Evolutionary conservation across 2,797 vertebrate genomes (phyloP).

Genomic region (Alectoris magna): DNA sequence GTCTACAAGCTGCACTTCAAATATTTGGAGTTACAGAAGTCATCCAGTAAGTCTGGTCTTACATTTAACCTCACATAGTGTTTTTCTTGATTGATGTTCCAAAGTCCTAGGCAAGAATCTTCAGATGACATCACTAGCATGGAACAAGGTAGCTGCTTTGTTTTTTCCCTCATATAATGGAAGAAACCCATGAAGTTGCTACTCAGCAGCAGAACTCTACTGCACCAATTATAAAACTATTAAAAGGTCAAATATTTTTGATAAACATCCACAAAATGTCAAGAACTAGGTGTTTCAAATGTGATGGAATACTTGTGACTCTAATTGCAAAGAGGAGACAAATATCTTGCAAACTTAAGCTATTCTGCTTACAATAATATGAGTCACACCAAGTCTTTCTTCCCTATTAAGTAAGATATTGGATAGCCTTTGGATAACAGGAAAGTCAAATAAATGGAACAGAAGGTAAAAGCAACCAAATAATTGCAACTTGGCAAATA

Average conservation of each 20-base stretch:
- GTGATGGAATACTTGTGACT: background rate
- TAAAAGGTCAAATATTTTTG: slow-evolving; percentile 36
- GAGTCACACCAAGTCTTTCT: slow-evolving; percentile 20
- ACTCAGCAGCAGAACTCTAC: background rate
- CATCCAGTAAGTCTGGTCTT: background rate
- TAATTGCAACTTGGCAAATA: slow-evolving; percentile 53
- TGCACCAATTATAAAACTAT: background rate
- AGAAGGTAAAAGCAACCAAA: slow-evolving; percentile 71
- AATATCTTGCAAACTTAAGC: slow-evolving; percentile 17
- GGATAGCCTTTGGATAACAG: slow-evolving; percentile 40
- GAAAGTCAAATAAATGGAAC: slow-evolving; percentile 67
- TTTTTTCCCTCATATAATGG: background rate
- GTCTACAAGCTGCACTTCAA: background rate
- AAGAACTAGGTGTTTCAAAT: background rate
- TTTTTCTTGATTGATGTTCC: slow-evolving; percentile 18
- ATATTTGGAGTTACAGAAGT: background rate
- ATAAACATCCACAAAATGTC: background rate
- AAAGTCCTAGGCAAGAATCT: slow-evolving; percentile 14
- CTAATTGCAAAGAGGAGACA: background rate
- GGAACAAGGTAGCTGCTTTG: background rate
- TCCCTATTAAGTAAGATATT: slow-evolving; percentile 43
- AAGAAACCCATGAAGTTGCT: background rate
- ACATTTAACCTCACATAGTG: background rate
- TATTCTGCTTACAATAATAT: background rate
- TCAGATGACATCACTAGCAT: background rate